phyloP scores from a whole-genome alignment of 2,797 vertebrate genomes.

The Xiphophorus birchmanni region DNA sequence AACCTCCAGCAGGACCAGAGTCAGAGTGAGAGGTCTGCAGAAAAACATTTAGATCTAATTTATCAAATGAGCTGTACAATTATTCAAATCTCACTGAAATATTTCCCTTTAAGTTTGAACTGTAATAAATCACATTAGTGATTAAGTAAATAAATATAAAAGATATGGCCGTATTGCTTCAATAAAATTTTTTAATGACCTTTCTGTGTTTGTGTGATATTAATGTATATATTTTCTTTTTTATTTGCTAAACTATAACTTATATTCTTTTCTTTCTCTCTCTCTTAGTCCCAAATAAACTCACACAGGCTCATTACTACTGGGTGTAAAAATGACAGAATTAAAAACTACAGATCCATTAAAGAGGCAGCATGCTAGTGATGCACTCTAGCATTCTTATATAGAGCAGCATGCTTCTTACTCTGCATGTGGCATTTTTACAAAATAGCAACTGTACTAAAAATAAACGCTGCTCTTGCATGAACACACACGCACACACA shows the following conservation, averaged over 20 bases:
- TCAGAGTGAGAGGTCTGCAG: neutral
- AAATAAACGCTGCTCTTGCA: slow-evolving; percentile 24
- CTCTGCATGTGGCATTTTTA: slow-evolving; percentile 2
- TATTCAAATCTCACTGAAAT: neutral
- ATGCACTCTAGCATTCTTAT: neutral
- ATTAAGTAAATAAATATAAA: neutral
- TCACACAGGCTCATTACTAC: neutral
- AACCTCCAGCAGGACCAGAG: neutral
- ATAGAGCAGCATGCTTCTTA: slow-evolving; percentile 8
- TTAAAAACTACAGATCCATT: neutral
- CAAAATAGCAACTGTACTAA: slow-evolving; percentile 6
- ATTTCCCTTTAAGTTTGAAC: neutral
- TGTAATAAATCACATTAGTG: neutral
- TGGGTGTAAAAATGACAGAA: neutral
- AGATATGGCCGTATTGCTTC: neutral
- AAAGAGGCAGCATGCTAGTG: neutral
- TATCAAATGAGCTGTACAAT: neutral
- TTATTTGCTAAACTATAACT: neutral
- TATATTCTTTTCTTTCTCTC: no score
- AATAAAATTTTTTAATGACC: neutral
- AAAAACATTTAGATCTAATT: neutral
- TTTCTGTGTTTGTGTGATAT: neutral
- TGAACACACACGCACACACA: slow-evolving; percentile 17
- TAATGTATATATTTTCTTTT: neutral
- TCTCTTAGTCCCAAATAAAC: neutral